Conservation (phyloP, 2,797 vertebrate genomes). For the Rhinatrema bivittatum region DNA sequence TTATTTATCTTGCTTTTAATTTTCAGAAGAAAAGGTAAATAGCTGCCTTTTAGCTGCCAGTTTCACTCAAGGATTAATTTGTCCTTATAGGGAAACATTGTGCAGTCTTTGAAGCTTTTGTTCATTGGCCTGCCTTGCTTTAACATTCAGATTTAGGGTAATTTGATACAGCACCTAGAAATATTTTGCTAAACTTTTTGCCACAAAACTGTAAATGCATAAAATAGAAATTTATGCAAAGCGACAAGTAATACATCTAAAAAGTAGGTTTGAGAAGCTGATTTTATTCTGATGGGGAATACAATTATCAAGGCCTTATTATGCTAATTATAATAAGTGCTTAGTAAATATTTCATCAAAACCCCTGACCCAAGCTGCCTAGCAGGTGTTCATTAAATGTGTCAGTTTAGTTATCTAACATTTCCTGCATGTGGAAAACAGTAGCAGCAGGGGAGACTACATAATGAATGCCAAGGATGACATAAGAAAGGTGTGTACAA, state of each 20-base stretch:
- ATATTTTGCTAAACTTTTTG: not conserved
- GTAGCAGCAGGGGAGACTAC: too few species aligned
- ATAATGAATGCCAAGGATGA: too few species aligned
- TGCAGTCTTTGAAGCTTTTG: too few species aligned
- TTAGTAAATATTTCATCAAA: slow-evolving; percentile 36
- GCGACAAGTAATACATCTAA: slow-evolving; percentile 18
- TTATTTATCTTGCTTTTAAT: too few species aligned
- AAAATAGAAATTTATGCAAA: slow-evolving; percentile 22
- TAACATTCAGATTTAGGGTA: too few species aligned
- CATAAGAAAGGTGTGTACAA: too few species aligned
- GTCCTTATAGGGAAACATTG: too few species aligned
- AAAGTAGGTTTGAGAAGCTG: slow-evolving; percentile 25
- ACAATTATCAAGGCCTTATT: slow-evolving; percentile 28
- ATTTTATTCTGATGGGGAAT: slow-evolving; percentile 21
- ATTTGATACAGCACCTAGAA: too few species aligned
- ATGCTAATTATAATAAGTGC: slow-evolving; percentile 34
- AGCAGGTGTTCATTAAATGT: slow-evolving; percentile 35
- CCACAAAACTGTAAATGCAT: slow-evolving; percentile 23
- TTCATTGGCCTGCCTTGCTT: too few species aligned
- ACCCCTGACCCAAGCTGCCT: slow-evolving; percentile 21
- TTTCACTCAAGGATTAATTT: too few species aligned
- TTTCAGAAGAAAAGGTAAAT: too few species aligned
- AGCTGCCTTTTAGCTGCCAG: too few species aligned
- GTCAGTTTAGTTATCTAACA: slow-evolving; percentile 28
- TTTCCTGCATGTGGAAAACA: slow-evolving; percentile 20